phyloP scores from a whole-genome alignment of 2,888 invertebrate genomes.

The Gastrophysa polygoni region DNA sequence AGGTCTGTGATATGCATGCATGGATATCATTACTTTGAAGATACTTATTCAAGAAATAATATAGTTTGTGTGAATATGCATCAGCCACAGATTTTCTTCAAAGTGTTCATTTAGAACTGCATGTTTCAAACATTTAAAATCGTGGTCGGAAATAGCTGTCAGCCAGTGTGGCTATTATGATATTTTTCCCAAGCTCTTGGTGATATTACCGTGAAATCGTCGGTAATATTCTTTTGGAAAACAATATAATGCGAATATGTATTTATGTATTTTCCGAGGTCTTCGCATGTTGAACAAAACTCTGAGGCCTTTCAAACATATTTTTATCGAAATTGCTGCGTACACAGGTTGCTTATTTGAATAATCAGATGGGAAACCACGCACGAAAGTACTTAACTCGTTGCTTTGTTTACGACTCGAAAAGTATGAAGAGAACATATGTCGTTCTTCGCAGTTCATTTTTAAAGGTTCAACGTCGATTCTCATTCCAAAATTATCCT shows the following conservation, averaged over 20 bases:
- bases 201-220: not conserved
- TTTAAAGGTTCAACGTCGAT: not conserved
- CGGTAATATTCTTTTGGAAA: too few species aligned
- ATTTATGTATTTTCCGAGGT: too few species aligned
- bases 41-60: too few species aligned
- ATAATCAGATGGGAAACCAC: constrained; percentile 28
- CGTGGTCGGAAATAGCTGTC: too few species aligned
- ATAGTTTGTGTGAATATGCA: too few species aligned
- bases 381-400: constrained; percentile 22
- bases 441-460: not conserved
- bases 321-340: constrained; percentile 5
- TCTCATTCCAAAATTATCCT: not conserved
- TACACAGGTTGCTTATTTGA: constrained; percentile 27
- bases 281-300: not conserved
- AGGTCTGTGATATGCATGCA: too few species aligned
- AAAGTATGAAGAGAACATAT: not conserved
- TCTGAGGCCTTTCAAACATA: not conserved
- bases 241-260: not conserved
- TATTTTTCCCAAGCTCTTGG: not conserved
- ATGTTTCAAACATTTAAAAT: too few species aligned
- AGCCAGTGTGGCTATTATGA: too few species aligned
- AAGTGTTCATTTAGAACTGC: too few species aligned
- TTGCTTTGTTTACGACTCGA: not conserved
- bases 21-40: too few species aligned
- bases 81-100: too few species aligned